A percentile compares a stretch with the other conserved stretches of the same genome.
These are phyloP conservation scores for Australoheros scitulus DNA, from an alignment of 2,113 vertebrate species.

Conservation along the genomic window DNA sequence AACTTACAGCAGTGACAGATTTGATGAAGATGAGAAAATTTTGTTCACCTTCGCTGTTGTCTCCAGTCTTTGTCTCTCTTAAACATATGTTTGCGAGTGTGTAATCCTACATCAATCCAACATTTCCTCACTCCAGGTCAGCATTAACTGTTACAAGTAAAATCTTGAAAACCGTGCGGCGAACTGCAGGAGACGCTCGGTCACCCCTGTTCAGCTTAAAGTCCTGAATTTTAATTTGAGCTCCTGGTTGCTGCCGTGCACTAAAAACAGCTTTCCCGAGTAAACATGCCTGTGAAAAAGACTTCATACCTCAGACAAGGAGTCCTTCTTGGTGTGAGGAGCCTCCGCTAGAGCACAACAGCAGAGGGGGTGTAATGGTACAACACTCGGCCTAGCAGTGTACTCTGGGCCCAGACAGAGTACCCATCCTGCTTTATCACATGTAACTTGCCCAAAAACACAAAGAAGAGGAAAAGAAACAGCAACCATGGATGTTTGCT, in stretches of 20 bases:
- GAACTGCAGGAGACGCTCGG: conserved; percentile 13
- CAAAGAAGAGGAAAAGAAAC: conserved; percentile 16
- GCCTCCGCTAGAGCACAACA: conserved; percentile 24
- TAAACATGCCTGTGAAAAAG: conserved; percentile 45
- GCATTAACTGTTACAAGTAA: conserved; percentile 39
- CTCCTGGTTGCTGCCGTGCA: conserved; percentile 29
- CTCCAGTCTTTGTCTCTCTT: conserved; percentile 28
- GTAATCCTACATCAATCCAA: conserved; percentile 45
- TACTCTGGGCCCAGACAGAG: conserved; percentile 71
- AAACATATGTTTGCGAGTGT: conserved; percentile 34
- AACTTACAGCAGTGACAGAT: conserved; percentile 83
- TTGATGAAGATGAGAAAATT: conserved; percentile 64
- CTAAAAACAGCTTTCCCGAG: conserved; percentile 29
- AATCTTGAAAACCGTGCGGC: conserved; percentile 53
- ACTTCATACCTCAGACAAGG: conserved; percentile 47
- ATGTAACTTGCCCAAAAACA: conserved; percentile 56
- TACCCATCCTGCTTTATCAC: conserved; percentile 56
- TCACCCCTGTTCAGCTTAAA: conserved; percentile 25
- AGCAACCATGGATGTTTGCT: conserved; percentile 46
- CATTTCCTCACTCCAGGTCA: conserved; percentile 41
- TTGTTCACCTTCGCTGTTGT: conserved; percentile 48
- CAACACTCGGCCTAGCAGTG: conserved; percentile 65
- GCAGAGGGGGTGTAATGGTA: conserved; percentile 47
- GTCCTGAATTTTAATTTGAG: conserved; percentile 56
- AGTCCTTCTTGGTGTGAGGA: conserved; percentile 52